Conservation (phyloP, 2,797 vertebrate genomes). For the Macroramphosus scolopax region DNA sequence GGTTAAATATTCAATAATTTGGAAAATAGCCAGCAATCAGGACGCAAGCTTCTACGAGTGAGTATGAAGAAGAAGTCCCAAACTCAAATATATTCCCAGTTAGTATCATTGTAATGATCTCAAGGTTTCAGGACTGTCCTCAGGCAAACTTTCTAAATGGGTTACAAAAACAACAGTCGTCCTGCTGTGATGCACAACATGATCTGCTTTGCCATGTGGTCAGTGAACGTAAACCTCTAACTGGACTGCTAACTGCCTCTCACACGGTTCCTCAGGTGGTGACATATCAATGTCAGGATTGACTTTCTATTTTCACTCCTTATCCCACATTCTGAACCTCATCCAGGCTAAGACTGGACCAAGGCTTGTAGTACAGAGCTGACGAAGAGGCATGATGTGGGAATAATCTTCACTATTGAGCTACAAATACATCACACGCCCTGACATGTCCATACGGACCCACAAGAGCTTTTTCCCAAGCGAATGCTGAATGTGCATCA, state of each 20-base stretch:
- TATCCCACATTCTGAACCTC: slow-evolving; percentile 12
- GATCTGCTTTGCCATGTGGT: background rate
- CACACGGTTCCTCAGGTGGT: slow-evolving; percentile 1
- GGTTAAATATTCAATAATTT: background rate
- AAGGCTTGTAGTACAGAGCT: slow-evolving; percentile 12
- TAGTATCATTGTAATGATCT: slow-evolving; percentile 26
- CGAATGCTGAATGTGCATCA: slow-evolving; percentile 2
- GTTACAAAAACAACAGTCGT: slow-evolving; percentile 39
- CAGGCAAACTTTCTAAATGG: slow-evolving; percentile 32
- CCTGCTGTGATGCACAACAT: slow-evolving; percentile 6
- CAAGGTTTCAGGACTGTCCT: slow-evolving; percentile 30
- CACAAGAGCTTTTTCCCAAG: slow-evolving; percentile 22
- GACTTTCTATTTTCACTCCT: slow-evolving; percentile 20
- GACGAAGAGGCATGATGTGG: too few species aligned
- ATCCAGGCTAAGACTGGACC: slow-evolving; percentile 6
- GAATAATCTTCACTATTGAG: slow-evolving; percentile 44
- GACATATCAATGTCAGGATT: slow-evolving; percentile 9
- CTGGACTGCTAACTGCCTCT: background rate
- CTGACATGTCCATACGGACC: slow-evolving; percentile 41
- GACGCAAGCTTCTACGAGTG: too few species aligned
- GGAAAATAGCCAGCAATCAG: background rate
- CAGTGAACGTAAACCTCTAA: background rate
- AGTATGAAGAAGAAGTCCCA: background rate
- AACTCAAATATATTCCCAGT: slow-evolving; percentile 16
- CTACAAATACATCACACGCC: slow-evolving; percentile 36